Evolutionary conservation across 2,888 invertebrate species (phyloP).

Genomic region (Cerastis leucographa): DNA sequence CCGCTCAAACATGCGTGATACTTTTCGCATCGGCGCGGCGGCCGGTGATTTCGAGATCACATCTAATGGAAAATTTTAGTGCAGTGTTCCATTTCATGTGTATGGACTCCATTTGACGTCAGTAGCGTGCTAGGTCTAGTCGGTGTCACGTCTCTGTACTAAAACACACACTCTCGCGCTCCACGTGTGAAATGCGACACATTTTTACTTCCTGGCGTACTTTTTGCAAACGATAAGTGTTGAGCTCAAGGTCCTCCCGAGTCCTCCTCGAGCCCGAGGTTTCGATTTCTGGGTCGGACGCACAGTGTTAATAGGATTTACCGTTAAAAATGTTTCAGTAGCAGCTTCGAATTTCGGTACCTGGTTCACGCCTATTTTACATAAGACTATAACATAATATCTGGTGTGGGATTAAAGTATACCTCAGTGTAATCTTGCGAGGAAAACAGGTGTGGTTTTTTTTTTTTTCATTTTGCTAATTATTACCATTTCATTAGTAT

Average conservation of each 20-base stretch:
- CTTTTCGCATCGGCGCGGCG: slow-evolving; percentile 8
- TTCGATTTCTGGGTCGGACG: no score
- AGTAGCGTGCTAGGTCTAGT: neutral
- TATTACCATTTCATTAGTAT: neutral
- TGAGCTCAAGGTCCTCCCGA: no score
- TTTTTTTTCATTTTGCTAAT: neutral
- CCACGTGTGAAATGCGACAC: neutral
- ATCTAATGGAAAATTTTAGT: neutral
- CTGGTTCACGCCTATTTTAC: neutral
- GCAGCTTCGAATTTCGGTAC: neutral
- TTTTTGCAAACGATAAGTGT: no score
- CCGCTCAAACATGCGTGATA: neutral
- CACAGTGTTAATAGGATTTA: neutral
- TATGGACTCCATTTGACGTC: neutral
- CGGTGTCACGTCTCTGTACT: neutral
- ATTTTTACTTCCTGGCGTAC: no score
- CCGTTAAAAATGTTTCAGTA: neutral
- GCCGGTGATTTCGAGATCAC: neutral
- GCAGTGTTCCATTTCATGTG: neutral
- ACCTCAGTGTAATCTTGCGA: neutral
- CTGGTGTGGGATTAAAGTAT: neutral
- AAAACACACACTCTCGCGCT: neutral
- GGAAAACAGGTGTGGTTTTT: neutral
- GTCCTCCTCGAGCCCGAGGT: no score
- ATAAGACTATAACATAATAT: neutral